Evolutionary conservation across 2,888 invertebrate species (phyloP).

Genomic region (Sarcophaga carnaria): DNA sequence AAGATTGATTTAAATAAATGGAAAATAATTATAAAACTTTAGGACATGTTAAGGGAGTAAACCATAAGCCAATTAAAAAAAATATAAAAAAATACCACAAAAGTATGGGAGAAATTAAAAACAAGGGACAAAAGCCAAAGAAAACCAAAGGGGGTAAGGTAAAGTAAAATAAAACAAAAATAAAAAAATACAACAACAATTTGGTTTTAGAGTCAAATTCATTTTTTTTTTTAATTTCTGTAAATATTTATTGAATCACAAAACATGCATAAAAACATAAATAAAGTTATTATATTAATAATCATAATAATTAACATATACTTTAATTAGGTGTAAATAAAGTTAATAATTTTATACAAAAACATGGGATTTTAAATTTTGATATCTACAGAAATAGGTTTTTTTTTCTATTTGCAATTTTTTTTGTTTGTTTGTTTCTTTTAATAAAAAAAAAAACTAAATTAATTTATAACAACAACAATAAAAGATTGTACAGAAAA

Average conservation of each 20-base stretch:
- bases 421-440: constrained; percentile 12
- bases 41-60: background rate
- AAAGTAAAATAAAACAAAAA: constrained; percentile 14
- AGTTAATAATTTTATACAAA: background rate
- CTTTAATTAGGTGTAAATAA: constrained; percentile 29
- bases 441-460: constrained; percentile 14
- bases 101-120: background rate
- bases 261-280: constrained; percentile 49
- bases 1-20: background rate
- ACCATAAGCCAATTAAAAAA: constrained; percentile 29
- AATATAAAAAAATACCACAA: constrained; percentile 15
- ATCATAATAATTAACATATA: background rate
- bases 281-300: constrained; percentile 25
- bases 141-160: constrained; percentile 32
- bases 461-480: constrained; percentile 1
- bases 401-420: background rate
- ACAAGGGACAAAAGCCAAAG: constrained; percentile 36
- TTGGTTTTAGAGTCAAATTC: constrained; percentile 21
- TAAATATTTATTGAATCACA: constrained; percentile 52
- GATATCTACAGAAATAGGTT: constrained; percentile 48
- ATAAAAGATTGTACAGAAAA: background rate
- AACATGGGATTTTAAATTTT: constrained; percentile 29
- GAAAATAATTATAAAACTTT: background rate
- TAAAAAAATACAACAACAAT: constrained; percentile 52
- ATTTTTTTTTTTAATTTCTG: background rate